Evolutionary conservation across 1,140 invertebrate species (phyloP), one percentile per base, ranked within the genome.

Genomic region (Vanessa atalanta): DNA sequence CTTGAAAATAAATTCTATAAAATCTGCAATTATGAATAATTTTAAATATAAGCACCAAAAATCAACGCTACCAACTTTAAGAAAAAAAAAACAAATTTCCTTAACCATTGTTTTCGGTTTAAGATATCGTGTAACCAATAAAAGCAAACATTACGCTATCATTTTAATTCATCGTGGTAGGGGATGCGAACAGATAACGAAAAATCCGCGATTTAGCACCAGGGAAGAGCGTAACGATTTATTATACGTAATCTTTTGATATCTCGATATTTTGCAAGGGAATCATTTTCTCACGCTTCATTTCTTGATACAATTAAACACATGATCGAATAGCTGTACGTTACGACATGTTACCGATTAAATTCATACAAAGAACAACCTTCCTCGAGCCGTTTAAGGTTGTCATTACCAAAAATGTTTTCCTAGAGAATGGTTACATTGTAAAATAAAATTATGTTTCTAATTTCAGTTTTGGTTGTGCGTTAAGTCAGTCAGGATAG

Each of bases 231-330:
- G 12, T 6, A 63, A 63, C 68, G 55, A 70, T 70, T 61, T 70
- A 70, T 70, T 61, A 70, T 37, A 50, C 55, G 68, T 70, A 70
- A 70, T 70, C 68, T 70, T 63, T 70, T 63, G 57, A 63, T 70
- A 70, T 70, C 68, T 61, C 57, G 57, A 61, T 61, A 61, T 57
- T 20, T 57, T 13, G 20, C 13, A 12, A 11, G 26, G 48, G 23
- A 31, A 63, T 70, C 68, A 70, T 70, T 63, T 70, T 63, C 57
- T 70, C 37, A 61, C 68, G 53, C 68, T 48, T 55, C 57, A 63
- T 70, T 70, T 69, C 53, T 47, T 57, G 61, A 31, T 31, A 31
- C 26, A 31, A 31, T 31, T 31, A 4, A 31, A 31, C 26, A 31
- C 26, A 31, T 20, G 20, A 20, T 20, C 20, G 20, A 20, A 20